A percentile compares a stretch with the other conserved stretches of the same genome.
These are phyloP conservation scores for Lasioglossum zephyrum DNA, from an alignment of 2,888 invertebrate genomes.

Conservation along the genomic window DNA sequence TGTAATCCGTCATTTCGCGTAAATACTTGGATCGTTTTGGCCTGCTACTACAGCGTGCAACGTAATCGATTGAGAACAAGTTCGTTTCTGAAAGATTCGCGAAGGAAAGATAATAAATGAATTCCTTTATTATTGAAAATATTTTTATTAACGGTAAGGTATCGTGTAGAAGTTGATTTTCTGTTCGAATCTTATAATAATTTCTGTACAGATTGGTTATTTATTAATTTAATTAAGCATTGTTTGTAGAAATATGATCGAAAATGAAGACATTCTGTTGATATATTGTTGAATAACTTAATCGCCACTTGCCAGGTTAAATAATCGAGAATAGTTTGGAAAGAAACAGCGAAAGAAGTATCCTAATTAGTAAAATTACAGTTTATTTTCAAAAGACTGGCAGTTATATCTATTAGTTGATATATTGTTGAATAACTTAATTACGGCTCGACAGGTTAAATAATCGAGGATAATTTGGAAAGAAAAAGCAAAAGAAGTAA, in stretches of 20 bases:
- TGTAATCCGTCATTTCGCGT: not conserved
- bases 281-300: not conserved
- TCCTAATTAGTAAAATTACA: too few species aligned
- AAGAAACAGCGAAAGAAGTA: too few species aligned
- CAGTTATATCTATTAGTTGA: not conserved
- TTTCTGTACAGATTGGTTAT: not conserved
- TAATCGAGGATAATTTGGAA: not conserved
- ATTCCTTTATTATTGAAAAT: not conserved
- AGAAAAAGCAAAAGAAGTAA: not conserved
- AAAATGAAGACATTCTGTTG: not conserved
- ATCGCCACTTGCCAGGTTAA: not conserved
- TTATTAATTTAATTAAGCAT: not conserved
- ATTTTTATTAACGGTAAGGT: not conserved
- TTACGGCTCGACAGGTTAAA: not conserved
- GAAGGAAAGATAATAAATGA: not conserved
- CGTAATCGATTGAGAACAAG: not conserved
- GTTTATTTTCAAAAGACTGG: conserved; percentile 8
- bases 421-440: not conserved
- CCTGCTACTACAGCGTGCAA: not conserved
- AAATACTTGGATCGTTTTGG: not conserved
- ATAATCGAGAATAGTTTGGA: too few species aligned
- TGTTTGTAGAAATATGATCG: not conserved
- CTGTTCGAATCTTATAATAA: not conserved
- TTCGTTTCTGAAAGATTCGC: not conserved
- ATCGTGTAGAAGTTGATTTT: not conserved